Percentiles rank a stretch among this genome's conserved stretches.
phyloP scores from a whole-genome alignment of 2,888 invertebrate genomes.

The Eueremaeus valkanovi region DNA sequence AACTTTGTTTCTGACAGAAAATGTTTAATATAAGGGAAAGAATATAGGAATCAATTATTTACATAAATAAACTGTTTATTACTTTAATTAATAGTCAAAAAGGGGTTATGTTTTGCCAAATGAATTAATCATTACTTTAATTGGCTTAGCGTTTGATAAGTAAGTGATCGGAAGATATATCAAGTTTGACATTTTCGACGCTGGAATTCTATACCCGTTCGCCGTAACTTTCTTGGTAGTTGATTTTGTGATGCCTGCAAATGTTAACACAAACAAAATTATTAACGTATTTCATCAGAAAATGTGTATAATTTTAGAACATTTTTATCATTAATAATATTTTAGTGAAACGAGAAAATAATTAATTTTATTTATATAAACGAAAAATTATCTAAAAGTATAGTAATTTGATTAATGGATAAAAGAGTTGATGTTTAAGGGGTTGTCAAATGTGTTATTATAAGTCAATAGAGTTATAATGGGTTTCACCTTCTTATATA shows the following conservation, averaged over 20 bases:
- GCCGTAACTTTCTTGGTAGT: conserved; percentile 3
- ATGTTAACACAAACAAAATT: too few relatives aligned
- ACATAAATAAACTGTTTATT: too few relatives aligned
- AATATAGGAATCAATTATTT: too few relatives aligned
- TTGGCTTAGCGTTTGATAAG: conserved; percentile 41
- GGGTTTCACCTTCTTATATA: too few relatives aligned
- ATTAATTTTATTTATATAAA: neutral
- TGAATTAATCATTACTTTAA: conserved; percentile 32
- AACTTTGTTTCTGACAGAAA: too few relatives aligned
- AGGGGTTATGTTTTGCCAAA: conserved; percentile 16
- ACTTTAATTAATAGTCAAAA: neutral
- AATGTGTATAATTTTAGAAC: neutral
- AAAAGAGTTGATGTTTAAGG: neutral
- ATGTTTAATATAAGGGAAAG: too few relatives aligned
- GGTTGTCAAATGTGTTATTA: neutral
- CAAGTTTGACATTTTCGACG: conserved; percentile 30
- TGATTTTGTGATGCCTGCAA: conserved; percentile 21
- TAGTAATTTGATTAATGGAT: neutral
- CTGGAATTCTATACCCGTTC: neutral
- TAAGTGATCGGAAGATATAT: conserved; percentile 40
- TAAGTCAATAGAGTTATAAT: neutral
- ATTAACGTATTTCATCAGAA: too few relatives aligned
- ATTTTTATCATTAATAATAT: neutral
- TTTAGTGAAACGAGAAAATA: neutral
- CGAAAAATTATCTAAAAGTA: neutral